These are phyloP conservation scores for Actinemys pallida DNA, from an alignment of 2,113 vertebrate genomes.

Conservation along the genomic window DNA sequence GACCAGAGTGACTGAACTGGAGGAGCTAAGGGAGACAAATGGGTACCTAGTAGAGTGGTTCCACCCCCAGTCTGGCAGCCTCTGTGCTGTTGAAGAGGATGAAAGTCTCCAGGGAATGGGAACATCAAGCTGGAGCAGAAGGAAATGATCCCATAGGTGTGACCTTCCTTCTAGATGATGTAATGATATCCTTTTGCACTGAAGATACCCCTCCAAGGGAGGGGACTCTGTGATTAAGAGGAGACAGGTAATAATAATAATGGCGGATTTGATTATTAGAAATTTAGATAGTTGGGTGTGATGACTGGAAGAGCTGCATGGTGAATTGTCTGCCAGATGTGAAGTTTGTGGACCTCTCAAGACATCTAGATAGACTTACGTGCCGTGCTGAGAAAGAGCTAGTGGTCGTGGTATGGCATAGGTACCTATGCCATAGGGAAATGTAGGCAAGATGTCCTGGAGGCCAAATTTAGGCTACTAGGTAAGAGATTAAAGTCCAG, in stretches of 20 bases:
- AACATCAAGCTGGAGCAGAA: neutral
- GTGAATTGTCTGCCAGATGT: neutral
- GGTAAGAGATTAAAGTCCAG: neutral
- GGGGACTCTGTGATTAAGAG: neutral
- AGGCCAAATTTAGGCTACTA: neutral
- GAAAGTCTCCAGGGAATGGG: neutral
- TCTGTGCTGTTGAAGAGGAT: neutral
- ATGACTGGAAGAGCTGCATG: neutral
- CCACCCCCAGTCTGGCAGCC: neutral
- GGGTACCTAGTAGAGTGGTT: neutral
- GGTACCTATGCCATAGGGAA: neutral
- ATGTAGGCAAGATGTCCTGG: neutral
- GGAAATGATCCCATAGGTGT: neutral
- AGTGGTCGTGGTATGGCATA: too few species aligned
- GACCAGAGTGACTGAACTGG: neutral
- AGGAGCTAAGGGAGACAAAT: neutral
- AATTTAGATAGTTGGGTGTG: neutral
- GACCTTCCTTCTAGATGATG: neutral
- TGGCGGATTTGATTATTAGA: neutral
- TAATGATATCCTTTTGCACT: neutral
- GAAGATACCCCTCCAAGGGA: neutral
- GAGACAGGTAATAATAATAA: neutral
- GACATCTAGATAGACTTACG: neutral
- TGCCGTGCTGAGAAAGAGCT: neutral
- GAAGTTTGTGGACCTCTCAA: neutral